Base-by-base conservation (phyloP, 2,797 vertebrate genomes). In the Paedocypris micromegethes region DNA sequence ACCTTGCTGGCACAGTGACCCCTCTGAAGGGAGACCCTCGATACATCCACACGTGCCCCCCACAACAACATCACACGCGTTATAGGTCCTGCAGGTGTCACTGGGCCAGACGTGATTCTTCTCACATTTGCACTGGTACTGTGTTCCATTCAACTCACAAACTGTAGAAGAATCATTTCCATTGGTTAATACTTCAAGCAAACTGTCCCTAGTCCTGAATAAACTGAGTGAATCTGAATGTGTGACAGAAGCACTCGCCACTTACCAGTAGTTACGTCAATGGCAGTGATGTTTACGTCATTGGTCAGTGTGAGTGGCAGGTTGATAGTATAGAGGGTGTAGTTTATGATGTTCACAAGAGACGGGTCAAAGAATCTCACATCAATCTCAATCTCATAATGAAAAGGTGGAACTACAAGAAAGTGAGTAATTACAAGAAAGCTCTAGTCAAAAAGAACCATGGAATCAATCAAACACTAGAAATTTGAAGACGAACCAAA, bases 11-110 rank as follows among this genome's bases (percentile, higher is more conserved):
- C 70, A 72, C 2, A 60, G 49, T 48, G 79, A 67, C 53, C 85
- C 80, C 0, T 72, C 9, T 4, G 78, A 52, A 77, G 88, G 87
- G 51, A 84, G n/a, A 68, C 72, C 51, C 45, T 68, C 83, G 42
- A 77, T 64, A 66, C 88, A 91, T 44, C 61, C 39, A 48, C 92
- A 93, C 0, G 49, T 58, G 9, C 59, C 43, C 39, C 7, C 42
- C 0, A 48, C 2, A 44, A 61, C 37, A 40, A 53, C 74, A 41
- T 75, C 61, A 71, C 84, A 86, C 48, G 39, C 44, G 38, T 72
- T 59, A 54, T 81, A 78, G n/a, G 45, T 68, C 8, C 9, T 51
- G 58, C 71, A 73, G 54, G 66, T 68, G 47, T 63, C 58, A 67
- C 44, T 66, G 47, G 71, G 39, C 71, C 71, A 73, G 40, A 61